Base-by-base conservation (phyloP, 2,888 invertebrate genomes). In the Boloria selene region DNA sequence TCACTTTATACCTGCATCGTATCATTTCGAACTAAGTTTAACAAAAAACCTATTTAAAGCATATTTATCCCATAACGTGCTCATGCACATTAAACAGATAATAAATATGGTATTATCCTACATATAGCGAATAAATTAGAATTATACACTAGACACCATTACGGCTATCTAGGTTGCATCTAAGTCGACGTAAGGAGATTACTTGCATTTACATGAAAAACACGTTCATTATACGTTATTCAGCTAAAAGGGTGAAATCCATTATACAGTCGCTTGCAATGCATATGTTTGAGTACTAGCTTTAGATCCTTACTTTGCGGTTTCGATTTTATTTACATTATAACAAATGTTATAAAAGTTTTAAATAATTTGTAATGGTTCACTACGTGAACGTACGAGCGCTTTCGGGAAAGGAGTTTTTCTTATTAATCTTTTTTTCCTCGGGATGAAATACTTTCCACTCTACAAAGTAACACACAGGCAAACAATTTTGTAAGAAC, bases 161-260 rank as follows among this genome's bases (percentile, higher is more conserved):
- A 72, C 62, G 61, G 56, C 47, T 70, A 72, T 72, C 71, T 68
- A 58, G 61, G 50, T 55, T 66, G 53, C 66, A 71, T 68, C 70
- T 72, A 67, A 72, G 65, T 61, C 67, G 69, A 67, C 71, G 64
- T 68, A 68, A 70, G 66, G 68, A 70, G 70, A 64, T 68, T 70
- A 69, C 67, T 68, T 55, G 65, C 53, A 65, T 68, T 68, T 65
- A 68, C 65, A 68, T 68, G 49, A 60, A 61, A 64, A 68, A 65
- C 68, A 47, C 53, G 68, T 68, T 68, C 47, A 59, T 60, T 55
- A 61, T 65, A 51, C 17, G 44, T 66, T 56, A 65, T 58, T 47
- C 58, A 59, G 64, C 22, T 64, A 51, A 64, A 64, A 51, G 56
- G 56, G 51, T 56, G 51, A 31, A 64, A 62, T 55, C 22, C 49